Conservation (phyloP, 2,797 vertebrate genomes). For the Apodemus agrarius region DNA sequence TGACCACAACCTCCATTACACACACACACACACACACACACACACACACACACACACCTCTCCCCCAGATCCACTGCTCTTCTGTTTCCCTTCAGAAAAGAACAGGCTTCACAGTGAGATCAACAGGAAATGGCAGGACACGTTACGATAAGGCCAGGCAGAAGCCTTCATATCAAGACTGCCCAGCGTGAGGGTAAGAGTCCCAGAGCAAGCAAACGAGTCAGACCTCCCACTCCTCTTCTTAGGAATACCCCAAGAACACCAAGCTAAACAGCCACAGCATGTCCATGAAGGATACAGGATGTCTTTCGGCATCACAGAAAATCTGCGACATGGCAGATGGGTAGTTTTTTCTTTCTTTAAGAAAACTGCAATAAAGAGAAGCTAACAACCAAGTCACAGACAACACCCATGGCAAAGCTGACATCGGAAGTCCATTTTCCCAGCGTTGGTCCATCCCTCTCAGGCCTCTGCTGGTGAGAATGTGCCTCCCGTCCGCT, state of each 20-base stretch:
- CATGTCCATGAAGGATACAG: background rate
- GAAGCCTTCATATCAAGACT: background rate
- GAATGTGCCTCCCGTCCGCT: background rate
- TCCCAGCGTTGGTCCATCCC: accelerated
- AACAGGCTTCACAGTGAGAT: background rate
- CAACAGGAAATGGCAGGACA: too few species aligned
- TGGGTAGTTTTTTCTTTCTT: background rate
- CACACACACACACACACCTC: too few species aligned
- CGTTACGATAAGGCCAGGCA: background rate
- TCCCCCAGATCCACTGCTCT: background rate
- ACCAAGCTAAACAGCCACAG: background rate
- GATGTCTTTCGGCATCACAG: background rate
- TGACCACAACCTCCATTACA: background rate
- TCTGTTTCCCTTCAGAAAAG: background rate
- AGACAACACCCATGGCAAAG: background rate
- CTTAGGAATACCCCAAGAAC: background rate
- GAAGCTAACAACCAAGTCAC: background rate
- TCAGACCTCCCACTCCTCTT: background rate
- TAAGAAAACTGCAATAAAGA: conserved; percentile 7
- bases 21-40: background rate
- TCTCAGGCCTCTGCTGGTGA: background rate
- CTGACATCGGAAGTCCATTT: background rate
- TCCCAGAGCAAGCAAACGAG: background rate
- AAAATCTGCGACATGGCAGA: background rate
- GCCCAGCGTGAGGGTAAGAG: background rate